phyloP scores from a whole-genome alignment of 2,888 invertebrate species.

The Cremastinae sp. region DNA sequence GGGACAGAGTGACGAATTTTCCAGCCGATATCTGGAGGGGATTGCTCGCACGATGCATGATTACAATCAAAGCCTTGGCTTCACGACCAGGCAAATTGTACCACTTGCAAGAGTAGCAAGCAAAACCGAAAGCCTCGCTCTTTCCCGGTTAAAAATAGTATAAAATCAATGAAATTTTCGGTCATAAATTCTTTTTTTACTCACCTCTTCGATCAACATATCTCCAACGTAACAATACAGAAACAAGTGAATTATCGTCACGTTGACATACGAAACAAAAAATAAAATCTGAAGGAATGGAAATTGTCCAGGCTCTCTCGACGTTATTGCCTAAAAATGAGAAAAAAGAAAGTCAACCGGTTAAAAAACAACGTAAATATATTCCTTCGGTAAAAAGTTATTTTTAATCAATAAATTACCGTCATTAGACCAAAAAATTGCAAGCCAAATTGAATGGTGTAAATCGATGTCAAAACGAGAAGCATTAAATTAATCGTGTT shows the following conservation, averaged over 20 bases:
- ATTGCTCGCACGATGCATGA: conserved; percentile 58
- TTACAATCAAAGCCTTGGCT: conserved; percentile 51
- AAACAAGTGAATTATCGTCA: conserved; percentile 50
- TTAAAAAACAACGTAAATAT: neutral
- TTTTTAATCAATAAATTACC: no score
- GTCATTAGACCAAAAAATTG: conserved; percentile 67
- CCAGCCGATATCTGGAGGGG: conserved; percentile 1
- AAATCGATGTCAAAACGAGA: conserved; percentile 65
- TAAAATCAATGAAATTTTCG: conserved; percentile 3
- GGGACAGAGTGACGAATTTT: conserved; percentile 59
- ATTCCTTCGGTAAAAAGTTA: no score
- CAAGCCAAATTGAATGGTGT: conserved; percentile 67
- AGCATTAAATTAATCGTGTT: conserved; percentile 67
- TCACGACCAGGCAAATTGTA: conserved; percentile 58
- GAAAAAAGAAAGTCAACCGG: neutral
- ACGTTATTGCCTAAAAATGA: conserved; percentile 10
- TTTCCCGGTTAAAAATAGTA: no score
- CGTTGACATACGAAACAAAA: conserved; percentile 35
- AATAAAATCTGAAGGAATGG: conserved; percentile 47
- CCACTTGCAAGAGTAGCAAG: conserved; percentile 63
- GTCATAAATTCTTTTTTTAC: neutral
- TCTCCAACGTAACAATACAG: conserved; percentile 56
- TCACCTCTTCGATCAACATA: conserved; percentile 44
- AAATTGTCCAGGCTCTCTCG: conserved; percentile 15
- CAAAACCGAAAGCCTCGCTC: conserved; percentile 56